Conservation (phyloP, 2,113 vertebrate species). For the Elaphurus davidianus region DNA sequence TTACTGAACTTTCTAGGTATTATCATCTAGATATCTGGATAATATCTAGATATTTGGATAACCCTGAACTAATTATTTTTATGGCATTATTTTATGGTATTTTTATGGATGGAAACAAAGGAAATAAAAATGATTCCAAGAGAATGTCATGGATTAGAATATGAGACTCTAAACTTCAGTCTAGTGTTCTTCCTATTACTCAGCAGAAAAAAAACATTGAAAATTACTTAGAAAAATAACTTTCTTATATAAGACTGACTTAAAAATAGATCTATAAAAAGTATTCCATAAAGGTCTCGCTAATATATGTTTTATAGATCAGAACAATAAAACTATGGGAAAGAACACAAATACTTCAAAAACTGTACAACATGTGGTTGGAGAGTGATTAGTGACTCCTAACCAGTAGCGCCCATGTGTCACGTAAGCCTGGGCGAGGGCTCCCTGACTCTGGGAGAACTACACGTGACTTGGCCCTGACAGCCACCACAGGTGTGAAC, state of each 20-base stretch:
- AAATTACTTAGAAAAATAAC: not conserved
- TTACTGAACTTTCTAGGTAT: not conserved
- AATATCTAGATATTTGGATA: not conserved
- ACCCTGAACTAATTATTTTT: not conserved
- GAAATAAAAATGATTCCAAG: not conserved
- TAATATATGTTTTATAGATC: not conserved
- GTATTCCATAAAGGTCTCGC: not conserved
- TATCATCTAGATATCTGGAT: not conserved
- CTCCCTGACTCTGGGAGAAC: not conserved
- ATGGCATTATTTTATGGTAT: not conserved
- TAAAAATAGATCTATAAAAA: not conserved
- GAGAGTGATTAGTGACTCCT: not conserved
- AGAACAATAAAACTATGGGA: not conserved
- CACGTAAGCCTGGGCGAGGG: not conserved
- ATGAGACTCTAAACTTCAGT: not conserved
- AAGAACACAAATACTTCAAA: not conserved
- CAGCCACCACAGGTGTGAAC: not conserved
- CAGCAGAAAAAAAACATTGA: not conserved
- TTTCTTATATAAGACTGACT: not conserved
- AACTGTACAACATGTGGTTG: not conserved
- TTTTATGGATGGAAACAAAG: slow-evolving; percentile 4
- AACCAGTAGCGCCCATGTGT: not conserved
- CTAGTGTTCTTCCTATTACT: not conserved
- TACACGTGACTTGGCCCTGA: not conserved
- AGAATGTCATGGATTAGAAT: not conserved